These are phyloP conservation scores for Dromius quadrimaculatus DNA, from an alignment of 2,888 invertebrate species.

Conservation along the genomic window DNA sequence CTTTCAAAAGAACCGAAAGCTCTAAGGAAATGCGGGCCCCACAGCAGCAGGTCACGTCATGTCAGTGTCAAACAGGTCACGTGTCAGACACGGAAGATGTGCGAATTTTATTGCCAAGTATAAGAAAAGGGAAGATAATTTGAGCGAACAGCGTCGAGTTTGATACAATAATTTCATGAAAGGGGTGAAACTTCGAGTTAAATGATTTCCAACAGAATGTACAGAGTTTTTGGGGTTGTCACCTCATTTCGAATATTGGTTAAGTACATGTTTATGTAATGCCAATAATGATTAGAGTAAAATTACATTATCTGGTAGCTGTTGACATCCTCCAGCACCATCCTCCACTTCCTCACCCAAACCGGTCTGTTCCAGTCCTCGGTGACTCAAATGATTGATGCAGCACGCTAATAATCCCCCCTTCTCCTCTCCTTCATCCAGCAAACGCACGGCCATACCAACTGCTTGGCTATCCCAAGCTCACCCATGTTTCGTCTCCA, in stretches of 20 bases:
- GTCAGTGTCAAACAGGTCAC: conserved; percentile 20
- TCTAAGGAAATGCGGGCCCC: conserved; percentile 34
- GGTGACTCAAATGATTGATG: conserved; percentile 52
- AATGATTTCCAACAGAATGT: no score
- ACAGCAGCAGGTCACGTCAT: conserved; percentile 26
- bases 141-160: no score
- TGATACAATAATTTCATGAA: no score
- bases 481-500: conserved; percentile 3
- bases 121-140: neutral
- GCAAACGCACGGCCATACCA: conserved; percentile 34
- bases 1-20: neutral
- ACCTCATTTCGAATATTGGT: no score
- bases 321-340: no score
- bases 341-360: neutral
- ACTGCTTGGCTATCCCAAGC: conserved; percentile 8
- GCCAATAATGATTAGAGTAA: neutral
- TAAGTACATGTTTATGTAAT: no score
- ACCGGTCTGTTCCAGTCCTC: neutral
- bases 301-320: no score
- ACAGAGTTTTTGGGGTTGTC: no score
- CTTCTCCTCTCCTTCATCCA: neutral
- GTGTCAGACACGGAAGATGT: neutral
- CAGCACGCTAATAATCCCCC: conserved; percentile 32
- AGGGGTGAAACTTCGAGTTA: no score
- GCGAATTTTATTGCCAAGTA: conserved; percentile 24